Percentiles rank a stretch among this genome's conserved stretches.
These are phyloP conservation scores for Dicentrarchus labrax DNA, from an alignment of 2,113 vertebrate species.

Conservation along the genomic window DNA sequence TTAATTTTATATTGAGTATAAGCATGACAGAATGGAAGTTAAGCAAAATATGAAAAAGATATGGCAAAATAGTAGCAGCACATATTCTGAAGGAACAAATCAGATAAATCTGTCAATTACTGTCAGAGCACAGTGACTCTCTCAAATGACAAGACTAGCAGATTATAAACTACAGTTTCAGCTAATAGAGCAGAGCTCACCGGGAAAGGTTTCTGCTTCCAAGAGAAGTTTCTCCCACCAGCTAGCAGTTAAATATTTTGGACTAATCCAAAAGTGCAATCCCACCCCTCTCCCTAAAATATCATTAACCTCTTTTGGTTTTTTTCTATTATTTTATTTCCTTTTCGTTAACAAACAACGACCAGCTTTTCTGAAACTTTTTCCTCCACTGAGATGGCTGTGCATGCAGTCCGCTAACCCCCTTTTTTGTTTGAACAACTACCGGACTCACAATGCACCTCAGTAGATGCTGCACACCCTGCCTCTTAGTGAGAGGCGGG, in stretches of 20 bases:
- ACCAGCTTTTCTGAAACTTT: slow-evolving; percentile 73
- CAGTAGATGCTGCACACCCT: slow-evolving; percentile 81
- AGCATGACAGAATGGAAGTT: background rate
- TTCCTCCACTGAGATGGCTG: slow-evolving; percentile 84
- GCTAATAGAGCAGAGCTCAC: background rate
- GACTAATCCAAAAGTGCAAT: slow-evolving; percentile 25
- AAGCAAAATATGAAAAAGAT: background rate
- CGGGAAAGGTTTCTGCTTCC: background rate
- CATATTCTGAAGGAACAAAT: slow-evolving; percentile 3
- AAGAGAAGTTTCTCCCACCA: background rate
- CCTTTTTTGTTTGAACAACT: slow-evolving; percentile 79
- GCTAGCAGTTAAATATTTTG: background rate
- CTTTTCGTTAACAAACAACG: slow-evolving; percentile 53
- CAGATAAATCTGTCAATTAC: slow-evolving; percentile 24
- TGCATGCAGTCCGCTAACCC: slow-evolving; percentile 87
- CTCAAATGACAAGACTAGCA: background rate
- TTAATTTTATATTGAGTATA: background rate
- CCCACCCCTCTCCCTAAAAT: slow-evolving; percentile 18
- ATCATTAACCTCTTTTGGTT: slow-evolving; percentile 68
- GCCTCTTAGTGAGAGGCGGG: slow-evolving; percentile 56
- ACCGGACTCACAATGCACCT: slow-evolving; percentile 90
- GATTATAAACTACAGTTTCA: background rate
- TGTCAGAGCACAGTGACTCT: slow-evolving; percentile 17
- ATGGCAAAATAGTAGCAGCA: background rate
- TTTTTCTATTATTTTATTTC: slow-evolving; percentile 23